Base-by-base conservation (phyloP, 2,888 invertebrate genomes). In the Dioctria rufipes region DNA sequence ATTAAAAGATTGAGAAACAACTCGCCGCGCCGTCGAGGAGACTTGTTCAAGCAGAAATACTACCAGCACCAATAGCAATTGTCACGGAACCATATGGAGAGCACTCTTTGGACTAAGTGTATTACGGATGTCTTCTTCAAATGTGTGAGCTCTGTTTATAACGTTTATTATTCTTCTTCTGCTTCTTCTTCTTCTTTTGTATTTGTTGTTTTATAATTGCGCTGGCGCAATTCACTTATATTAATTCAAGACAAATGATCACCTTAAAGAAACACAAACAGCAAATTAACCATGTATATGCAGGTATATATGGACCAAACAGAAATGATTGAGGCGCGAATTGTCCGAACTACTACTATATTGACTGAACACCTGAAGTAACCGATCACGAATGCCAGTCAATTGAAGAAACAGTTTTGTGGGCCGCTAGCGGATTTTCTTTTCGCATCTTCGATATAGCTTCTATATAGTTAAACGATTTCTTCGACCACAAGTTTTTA, bases 311-410 rank as follows among this genome's bases (percentile, higher is more conserved):
- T 63, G 58, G 58, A 61, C 65, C 54, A 67, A 54, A 61, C 63
- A 49, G 58, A 49, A 75, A 65, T 73, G 25, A 78, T 75, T 43
- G 61, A 79, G 81, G 81, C 81, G 43, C 80, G 39, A 78, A 82
- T 80, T 84, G 80, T 82, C 83, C 86, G 86, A 86, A 88, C 89
- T 87, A 25, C 25, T 25, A 25, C 25, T 25, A 25, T 25, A 25
- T 25, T 25, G 25, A 25, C 25, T 25, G 88, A 85, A 87, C 88
- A 86, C 88, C 85, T 88, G 87, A 87, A 88, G 84, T 85, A 84
- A 85, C 87, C 86, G 87, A 86, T 87, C 86, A 86, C 88, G 88
- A 88, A 88, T 89, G 89, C 13, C 79, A 71, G 75, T 49, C 78
- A 65, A 80, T 49, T 51, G 71, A 46, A 80, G 81, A 80, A 69